These are phyloP conservation scores for Acrossocheilus wenchowensis DNA, from an alignment of 2,797 vertebrate genomes.

Conservation along the genomic window DNA sequence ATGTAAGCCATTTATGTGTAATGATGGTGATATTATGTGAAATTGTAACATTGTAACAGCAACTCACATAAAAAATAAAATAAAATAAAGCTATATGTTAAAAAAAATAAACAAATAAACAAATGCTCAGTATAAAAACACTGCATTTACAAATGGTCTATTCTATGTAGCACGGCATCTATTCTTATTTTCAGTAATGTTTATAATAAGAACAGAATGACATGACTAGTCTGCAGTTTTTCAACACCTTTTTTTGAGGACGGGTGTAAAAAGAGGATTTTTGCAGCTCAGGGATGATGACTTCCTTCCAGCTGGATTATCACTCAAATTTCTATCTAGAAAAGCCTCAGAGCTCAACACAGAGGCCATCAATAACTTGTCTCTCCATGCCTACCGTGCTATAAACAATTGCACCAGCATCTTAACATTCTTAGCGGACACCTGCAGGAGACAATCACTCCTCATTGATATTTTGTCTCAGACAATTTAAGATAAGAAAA, in stretches of 20 bases:
- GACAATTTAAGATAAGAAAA: not conserved
- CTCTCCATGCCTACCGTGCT: not conserved
- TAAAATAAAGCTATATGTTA: too few species aligned
- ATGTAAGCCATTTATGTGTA: not conserved
- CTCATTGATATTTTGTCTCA: not conserved
- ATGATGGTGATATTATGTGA: not conserved
- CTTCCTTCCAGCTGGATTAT: constrained; percentile 20
- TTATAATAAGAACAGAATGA: not conserved
- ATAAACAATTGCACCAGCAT: constrained; percentile 6
- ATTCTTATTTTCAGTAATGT: not conserved
- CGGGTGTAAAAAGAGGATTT: not conserved
- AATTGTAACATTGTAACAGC: not conserved
- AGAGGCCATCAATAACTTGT: constrained; percentile 25
- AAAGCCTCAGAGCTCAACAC: constrained; percentile 13
- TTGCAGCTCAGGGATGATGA: constrained; percentile 5
- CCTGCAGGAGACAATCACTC: not conserved
- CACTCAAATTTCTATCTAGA: constrained; percentile 28
- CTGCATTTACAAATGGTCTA: not conserved
- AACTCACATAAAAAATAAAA: too few species aligned
- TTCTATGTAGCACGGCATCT: not conserved
- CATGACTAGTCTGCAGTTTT: not conserved
- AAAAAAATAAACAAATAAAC: too few species aligned
- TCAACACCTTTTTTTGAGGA: not conserved
- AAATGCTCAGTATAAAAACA: too few species aligned
- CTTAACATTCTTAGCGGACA: not conserved